Percentiles rank a stretch among this genome's conserved stretches.
Conservation (phyloP, 2,797 vertebrate species). For the Gadopsis bispinosus region DNA sequence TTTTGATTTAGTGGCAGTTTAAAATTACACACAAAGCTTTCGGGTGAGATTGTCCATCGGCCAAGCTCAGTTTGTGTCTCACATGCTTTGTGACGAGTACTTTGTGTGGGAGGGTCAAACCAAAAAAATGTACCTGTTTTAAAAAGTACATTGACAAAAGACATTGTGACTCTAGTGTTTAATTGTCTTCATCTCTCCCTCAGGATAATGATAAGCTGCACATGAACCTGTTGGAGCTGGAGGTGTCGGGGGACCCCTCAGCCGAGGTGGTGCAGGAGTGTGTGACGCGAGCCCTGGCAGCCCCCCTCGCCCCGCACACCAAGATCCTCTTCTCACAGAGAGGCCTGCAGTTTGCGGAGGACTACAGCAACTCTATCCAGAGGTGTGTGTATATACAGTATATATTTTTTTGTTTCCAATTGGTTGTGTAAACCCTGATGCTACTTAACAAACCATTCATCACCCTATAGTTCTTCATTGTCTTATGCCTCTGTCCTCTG, state of each 20-base stretch:
- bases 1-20: too few species aligned
- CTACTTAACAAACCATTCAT: background rate
- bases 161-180: background rate
- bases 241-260: slow-evolving; percentile 84
- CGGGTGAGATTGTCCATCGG: too few species aligned
- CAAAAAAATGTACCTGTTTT: background rate
- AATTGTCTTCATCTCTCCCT: background rate
- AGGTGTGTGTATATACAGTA: slow-evolving; percentile 65
- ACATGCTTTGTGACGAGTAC: background rate
- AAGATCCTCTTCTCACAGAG: slow-evolving; percentile 89
- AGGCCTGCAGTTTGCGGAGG: slow-evolving; percentile 89
- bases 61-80: too few species aligned
- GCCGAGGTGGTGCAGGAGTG: slow-evolving; percentile 86
- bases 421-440: background rate
- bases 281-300: slow-evolving; percentile 86
- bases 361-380: slow-evolving; percentile 86
- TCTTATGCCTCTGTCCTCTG: slow-evolving; percentile 8
- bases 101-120: background rate
- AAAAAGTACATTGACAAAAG: too few species aligned
- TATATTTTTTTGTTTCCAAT: too few species aligned
- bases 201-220: slow-evolving; percentile 90
- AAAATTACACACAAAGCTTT: too few species aligned
- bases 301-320: slow-evolving; percentile 83
- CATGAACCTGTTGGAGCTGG: slow-evolving; percentile 89
- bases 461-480: background rate